Evolutionary conservation across 2,888 invertebrate genomes (phyloP), one percentile per base, ranked within the genome.

Genomic region (Campoplex capitator): DNA sequence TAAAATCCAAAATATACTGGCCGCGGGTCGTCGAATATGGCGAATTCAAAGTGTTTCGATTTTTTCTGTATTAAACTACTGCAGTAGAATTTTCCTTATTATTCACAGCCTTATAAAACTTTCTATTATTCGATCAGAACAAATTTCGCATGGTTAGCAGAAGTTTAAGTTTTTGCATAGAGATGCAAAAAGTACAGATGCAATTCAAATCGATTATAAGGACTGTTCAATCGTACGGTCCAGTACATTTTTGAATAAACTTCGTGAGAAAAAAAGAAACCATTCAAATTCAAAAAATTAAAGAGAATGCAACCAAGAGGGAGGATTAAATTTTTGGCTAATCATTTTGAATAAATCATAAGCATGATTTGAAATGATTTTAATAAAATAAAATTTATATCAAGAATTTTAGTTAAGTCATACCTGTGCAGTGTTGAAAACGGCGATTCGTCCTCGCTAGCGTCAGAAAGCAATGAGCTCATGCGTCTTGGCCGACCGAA

Each of bases 401-500:
- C 23, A 35, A 32, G n/a, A 13, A 51, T 13, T 13, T 68, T 2
- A 8, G 4, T 13, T 16, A 28, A 42, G 8, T 62, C 74, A 2
- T 88, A 93, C 92, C 96, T 95, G 89, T 95, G 95, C 89, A 96
- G 93, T 84, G 95, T 95, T 65, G 95, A 95, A 93, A 96, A 96
- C 89, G 96, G 95, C 38, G 95, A 95, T 92, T 97, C 97, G 90
- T 97, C 92, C 48, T 94, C 94, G 79, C 94, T 94, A 23, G 94
- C 94, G 48, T 94, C 94, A 28, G 93, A 93, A 3, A 93, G 84
- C 23, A 93, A 93, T 86, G 95, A 97, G 96, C 97, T 97, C 95
- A 97, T 96, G 90, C 97, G 96, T 88, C 97, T 95, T 0, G 96
- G 96, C 89, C 95, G 95, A 56, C 94, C 94, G 88, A 96, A 95